Evolutionary conservation across 2,113 vertebrate genomes (phyloP).

Genomic region (Callocephalon fimbriatum): DNA sequence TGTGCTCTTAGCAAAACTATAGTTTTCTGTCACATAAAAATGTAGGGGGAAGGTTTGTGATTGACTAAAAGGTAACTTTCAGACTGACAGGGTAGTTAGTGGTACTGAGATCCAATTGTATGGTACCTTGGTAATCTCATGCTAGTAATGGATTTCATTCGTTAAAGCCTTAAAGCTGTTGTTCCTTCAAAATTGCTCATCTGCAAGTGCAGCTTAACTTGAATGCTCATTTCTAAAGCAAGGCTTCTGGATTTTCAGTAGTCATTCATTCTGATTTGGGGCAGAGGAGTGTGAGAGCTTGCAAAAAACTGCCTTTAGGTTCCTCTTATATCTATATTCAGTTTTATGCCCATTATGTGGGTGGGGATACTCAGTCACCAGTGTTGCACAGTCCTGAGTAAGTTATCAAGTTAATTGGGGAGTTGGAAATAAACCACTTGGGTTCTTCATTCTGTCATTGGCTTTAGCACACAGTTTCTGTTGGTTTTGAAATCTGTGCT

Average conservation of each 20-base stretch:
- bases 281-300: background rate
- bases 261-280: background rate
- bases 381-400: background rate
- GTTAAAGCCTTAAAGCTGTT: background rate
- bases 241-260: background rate
- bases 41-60: rapidly evolving
- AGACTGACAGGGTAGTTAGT: background rate
- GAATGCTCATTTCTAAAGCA: background rate
- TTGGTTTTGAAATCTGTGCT: background rate
- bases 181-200: background rate
- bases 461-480: background rate
- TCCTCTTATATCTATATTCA: background rate
- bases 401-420: background rate
- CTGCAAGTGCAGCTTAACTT: background rate
- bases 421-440: background rate
- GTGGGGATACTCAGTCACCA: background rate
- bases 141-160: background rate
- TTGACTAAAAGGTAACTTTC: background rate
- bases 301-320: background rate
- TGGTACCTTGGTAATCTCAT: background rate
- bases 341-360: background rate
- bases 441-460: background rate
- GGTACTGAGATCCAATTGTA: background rate
- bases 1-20: background rate
- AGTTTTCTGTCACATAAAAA: background rate